These are phyloP conservation scores for Campoletis raptor DNA, from an alignment of 2,888 invertebrate genomes.

Conservation along the genomic window DNA sequence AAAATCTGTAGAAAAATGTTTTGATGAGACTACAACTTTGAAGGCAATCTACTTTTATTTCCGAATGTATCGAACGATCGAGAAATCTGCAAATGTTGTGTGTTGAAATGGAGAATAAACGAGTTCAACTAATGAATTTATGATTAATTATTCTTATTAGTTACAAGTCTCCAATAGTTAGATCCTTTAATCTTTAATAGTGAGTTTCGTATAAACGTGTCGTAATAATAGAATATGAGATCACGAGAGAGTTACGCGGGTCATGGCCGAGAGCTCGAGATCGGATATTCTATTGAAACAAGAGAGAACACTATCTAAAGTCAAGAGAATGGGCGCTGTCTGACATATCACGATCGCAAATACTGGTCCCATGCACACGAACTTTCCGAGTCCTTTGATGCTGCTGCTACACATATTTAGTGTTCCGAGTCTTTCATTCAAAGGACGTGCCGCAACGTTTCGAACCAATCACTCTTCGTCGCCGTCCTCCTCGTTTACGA, in stretches of 20 bases:
- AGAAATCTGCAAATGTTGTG: neutral
- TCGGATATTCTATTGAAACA: slow-evolving; percentile 44
- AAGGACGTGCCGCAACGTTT: slow-evolving; percentile 62
- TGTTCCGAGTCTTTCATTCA: slow-evolving; percentile 58
- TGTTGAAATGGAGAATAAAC: neutral
- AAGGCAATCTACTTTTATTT: neutral
- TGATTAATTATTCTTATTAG: neutral
- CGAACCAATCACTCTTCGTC: slow-evolving; percentile 56
- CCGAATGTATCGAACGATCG: neutral
- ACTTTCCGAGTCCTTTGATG: slow-evolving; percentile 38
- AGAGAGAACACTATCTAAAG: slow-evolving; percentile 47
- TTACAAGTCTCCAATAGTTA: neutral
- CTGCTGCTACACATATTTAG: slow-evolving; percentile 64
- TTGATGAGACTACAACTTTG: no score
- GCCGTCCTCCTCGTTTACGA: slow-evolving; percentile 37
- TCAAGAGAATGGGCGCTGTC: slow-evolving; percentile 77
- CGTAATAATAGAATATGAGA: slow-evolving; percentile 20
- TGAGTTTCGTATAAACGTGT: slow-evolving; percentile 18
- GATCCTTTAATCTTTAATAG: neutral
- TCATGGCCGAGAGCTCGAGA: slow-evolving; percentile 57
- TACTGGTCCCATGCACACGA: slow-evolving; percentile 40
- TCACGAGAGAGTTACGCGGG: slow-evolving; percentile 36
- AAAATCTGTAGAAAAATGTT: no score
- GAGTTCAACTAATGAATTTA: neutral
- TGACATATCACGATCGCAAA: slow-evolving; percentile 77